Percentiles rank a stretch among this genome's conserved stretches.
Conservation (phyloP, 2,113 vertebrate genomes). For the Semicossyphus pulcher region DNA sequence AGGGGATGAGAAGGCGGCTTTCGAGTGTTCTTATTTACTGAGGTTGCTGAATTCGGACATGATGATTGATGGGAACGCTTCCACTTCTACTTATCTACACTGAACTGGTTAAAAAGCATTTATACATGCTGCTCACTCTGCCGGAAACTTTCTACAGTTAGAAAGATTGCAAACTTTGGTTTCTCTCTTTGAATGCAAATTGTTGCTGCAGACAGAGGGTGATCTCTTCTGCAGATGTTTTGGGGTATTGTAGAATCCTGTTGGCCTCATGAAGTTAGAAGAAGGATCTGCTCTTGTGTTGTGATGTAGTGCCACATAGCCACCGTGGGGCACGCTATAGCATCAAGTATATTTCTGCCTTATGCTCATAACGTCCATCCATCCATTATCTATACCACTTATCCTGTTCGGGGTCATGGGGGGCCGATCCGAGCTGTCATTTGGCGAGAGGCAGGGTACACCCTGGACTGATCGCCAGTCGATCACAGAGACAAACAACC, state of each 20-base stretch:
- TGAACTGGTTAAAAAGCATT: neutral
- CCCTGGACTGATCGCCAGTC: too few species aligned
- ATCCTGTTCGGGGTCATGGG: too few species aligned
- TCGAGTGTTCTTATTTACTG: neutral
- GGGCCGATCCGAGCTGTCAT: too few species aligned
- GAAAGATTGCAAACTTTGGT: neutral
- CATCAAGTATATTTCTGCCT: too few species aligned
- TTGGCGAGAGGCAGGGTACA: too few species aligned
- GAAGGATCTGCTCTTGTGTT: too few species aligned
- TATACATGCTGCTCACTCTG: neutral
- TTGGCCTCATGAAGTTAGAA: neutral
- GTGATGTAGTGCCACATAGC: too few species aligned
- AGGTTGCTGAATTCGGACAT: neutral
- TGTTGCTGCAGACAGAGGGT: neutral
- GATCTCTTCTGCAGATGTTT: neutral
- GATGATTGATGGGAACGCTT: neutral
- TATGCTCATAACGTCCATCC: too few species aligned
- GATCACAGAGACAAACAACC: too few species aligned
- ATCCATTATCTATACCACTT: too few species aligned
- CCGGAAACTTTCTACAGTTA: neutral
- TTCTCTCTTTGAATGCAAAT: constrained; percentile 10
- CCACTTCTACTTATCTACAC: too few species aligned
- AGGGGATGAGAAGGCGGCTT: neutral
- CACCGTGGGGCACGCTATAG: too few species aligned
- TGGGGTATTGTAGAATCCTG: neutral